Evolutionary conservation across 1,140 invertebrate genomes (phyloP).

Genomic region (Drosophila rhopaloa): DNA sequence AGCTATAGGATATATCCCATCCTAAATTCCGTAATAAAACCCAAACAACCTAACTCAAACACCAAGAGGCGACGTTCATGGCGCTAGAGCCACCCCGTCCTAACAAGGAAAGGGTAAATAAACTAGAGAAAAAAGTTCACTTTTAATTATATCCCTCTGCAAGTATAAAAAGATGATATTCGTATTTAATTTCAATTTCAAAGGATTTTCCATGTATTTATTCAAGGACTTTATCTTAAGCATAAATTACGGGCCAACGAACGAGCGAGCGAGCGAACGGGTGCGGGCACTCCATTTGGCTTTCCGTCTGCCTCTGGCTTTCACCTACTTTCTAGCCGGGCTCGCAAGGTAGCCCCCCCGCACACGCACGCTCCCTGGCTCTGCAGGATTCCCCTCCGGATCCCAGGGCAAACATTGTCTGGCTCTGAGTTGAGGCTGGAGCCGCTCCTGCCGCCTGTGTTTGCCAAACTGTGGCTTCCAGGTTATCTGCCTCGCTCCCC

Average conservation of each 20-base stretch:
- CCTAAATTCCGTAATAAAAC: no score
- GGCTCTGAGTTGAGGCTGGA: constrained; percentile 22
- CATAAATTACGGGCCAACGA: constrained; percentile 84
- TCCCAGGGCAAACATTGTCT: constrained; percentile 72
- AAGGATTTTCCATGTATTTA: constrained; percentile 84
- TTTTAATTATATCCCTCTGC: no score
- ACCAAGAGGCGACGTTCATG: no score
- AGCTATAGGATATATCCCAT: no score
- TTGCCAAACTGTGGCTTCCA: constrained; percentile 80
- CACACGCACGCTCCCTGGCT: constrained; percentile 22
- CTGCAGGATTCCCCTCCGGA: constrained; percentile 19
- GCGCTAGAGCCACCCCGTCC: no score
- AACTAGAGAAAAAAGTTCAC: no score
- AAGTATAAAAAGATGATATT: constrained; percentile 81
- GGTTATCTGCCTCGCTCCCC: constrained; percentile 69
- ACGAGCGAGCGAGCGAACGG: constrained; percentile 54
- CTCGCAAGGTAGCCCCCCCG: constrained; percentile 55
- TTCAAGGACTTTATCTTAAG: constrained; percentile 84
- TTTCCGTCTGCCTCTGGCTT: constrained; percentile 58
- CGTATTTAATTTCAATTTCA: constrained; percentile 84
- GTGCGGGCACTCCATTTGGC: constrained; percentile 62
- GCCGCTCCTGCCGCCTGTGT: constrained; percentile 35
- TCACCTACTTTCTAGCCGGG: constrained; percentile 77
- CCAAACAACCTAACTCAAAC: no score
- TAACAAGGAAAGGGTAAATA: no score